phyloP scores from a whole-genome alignment of 2,113 vertebrate species.

The Chinchilla lanigera region DNA sequence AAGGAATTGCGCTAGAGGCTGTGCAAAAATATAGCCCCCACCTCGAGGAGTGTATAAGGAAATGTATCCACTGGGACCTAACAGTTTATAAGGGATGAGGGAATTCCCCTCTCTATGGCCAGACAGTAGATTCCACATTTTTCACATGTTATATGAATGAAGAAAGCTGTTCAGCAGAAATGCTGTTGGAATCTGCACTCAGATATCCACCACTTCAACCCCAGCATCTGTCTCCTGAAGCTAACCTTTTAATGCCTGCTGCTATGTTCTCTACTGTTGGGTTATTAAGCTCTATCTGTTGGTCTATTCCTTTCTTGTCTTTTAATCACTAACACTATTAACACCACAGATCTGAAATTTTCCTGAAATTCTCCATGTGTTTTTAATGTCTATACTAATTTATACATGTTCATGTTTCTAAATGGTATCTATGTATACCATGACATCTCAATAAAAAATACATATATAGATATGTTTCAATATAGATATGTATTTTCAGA shows the following conservation, averaged over 20 bases:
- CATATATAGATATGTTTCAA: background rate
- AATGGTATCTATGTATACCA: background rate
- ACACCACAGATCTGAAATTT: conserved; percentile 15
- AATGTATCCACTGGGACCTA: background rate
- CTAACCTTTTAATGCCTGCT: background rate
- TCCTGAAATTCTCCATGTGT: background rate
- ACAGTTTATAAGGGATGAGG: background rate
- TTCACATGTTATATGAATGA: background rate
- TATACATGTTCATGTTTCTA: background rate
- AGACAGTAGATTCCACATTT: background rate
- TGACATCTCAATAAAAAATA: conserved; percentile 9
- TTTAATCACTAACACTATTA: background rate
- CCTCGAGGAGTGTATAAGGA: conserved; percentile 30
- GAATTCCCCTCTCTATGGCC: background rate
- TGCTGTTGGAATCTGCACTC: background rate
- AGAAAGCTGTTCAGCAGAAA: background rate
- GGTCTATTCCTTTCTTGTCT: background rate
- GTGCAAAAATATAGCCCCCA: conserved; percentile 19
- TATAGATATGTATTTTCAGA: background rate
- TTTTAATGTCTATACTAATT: background rate
- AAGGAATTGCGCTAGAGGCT: background rate
- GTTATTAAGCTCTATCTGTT: background rate
- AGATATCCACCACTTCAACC: background rate
- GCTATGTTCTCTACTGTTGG: background rate
- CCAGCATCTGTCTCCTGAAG: background rate